These are phyloP conservation scores for Aporrectodea caliginosa DNA, from an alignment of 1,140 invertebrate species.

Conservation along the genomic window DNA sequence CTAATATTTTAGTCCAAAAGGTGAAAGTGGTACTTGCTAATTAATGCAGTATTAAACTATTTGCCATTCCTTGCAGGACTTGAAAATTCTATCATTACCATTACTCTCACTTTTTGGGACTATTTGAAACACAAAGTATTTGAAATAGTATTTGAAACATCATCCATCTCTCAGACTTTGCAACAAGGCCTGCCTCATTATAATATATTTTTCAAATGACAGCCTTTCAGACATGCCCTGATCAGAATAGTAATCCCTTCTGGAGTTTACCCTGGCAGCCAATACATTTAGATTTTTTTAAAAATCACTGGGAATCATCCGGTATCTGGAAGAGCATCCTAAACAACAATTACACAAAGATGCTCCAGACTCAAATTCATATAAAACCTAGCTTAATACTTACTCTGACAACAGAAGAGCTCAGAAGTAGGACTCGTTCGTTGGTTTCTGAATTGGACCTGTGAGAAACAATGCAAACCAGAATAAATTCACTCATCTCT, in stretches of 20 bases:
- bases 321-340: neutral
- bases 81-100: neutral
- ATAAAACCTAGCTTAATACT: neutral
- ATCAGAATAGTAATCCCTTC: no score
- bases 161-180: no score
- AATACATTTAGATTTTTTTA: no score
- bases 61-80: neutral
- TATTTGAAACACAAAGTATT: neutral
- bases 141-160: no score
- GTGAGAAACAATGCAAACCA: neutral
- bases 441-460: neutral
- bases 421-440: no score
- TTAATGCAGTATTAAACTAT: neutral
- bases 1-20: no score
- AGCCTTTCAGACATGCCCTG: no score
- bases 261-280: no score
- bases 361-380: neutral
- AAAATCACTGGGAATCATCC: neutral
- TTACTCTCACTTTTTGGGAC: neutral
- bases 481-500: neutral
- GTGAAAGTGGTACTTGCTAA: no score
- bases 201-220: no score
- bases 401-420: neutral
- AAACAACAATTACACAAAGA: neutral
- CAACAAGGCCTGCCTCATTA: no score